Base-by-base conservation (phyloP, 2,888 invertebrate genomes). In the Limulus polyphemus region DNA sequence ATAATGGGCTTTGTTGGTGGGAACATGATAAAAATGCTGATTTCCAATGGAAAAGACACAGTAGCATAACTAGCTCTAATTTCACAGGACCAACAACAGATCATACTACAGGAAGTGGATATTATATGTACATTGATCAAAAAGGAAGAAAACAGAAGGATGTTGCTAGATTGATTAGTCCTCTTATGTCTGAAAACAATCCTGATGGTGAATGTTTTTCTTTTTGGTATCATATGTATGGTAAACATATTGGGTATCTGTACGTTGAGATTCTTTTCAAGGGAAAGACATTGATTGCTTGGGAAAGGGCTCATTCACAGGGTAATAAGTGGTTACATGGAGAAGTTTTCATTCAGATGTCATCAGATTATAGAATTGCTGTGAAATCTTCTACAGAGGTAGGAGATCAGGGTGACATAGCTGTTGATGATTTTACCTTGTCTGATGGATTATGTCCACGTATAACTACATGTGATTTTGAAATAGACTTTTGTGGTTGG, bases 161-260 rank as follows among this genome's bases (percentile, higher is more conserved):
- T 47, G n/a, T 32, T 10, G 63, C 62, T 32, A 14, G 46, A 11
- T 55, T 67, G 32, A 54, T 7, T 11, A 65, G 67, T 47, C 62
- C 68, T 11, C 48, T 32, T 11, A 52, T 68, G 1, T 60, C 61
- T 59, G 62, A 55, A 62, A 67, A 57, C 52, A 11, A 11, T 3
- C 62, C 64, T 2, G 65, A 63, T 11, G 62, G 61, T 10, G 68
- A 70, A 49, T 75, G 75, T 65, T 68, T 75, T 51, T 68, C 68
- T 46, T 74, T 75, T 69, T 75, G 73, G 73, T 75, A 75, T 63
- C 72, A 73, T 62, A 74, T 75, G 74, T 73, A 70, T 64, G 75
- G 75, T 1, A 61, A 58, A 11, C 58, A 65, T 51, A 56, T 68
- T 48, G 64, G 62, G n/a, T 57, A 32, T 12, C 32, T 68, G n/a